These are phyloP conservation scores for Caenorhabditis uteleia DNA, from an alignment of 2,888 invertebrate species.

Conservation along the genomic window DNA sequence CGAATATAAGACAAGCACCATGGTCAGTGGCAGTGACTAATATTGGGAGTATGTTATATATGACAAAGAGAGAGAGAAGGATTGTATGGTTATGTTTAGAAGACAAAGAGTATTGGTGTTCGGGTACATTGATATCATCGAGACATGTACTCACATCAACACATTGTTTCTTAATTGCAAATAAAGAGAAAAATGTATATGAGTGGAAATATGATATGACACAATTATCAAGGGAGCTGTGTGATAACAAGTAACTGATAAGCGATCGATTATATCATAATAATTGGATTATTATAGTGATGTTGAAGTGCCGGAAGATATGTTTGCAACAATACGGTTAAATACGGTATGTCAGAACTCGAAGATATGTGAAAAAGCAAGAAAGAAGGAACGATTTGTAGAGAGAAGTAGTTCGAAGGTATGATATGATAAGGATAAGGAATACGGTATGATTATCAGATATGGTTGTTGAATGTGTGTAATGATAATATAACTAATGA, in stretches of 20 bases:
- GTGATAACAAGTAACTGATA: no score
- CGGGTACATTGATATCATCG: conserved; percentile 20
- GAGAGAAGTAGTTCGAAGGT: no score
- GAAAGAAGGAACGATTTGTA: neutral
- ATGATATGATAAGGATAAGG: no score
- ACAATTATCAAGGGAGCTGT: no score
- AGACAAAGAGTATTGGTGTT: conserved; percentile 4
- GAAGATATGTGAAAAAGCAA: neutral
- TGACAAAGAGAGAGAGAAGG: no score
- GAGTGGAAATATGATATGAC: neutral
- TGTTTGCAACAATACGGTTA: neutral
- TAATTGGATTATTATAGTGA: neutral
- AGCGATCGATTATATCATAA: neutral
- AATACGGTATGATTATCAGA: no score
- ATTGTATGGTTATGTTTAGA: conserved; percentile 7
- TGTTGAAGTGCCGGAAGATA: neutral
- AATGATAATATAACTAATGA: conserved; percentile 6
- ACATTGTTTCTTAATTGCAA: conserved; percentile 17
- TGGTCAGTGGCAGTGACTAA: conserved; percentile 19
- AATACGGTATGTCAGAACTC: neutral
- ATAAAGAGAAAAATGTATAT: conserved; percentile 1
- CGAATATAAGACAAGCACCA: conserved; percentile 16
- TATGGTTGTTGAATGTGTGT: no score
- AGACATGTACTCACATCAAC: conserved; percentile 23
- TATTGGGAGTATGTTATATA: neutral